phyloP scores from a whole-genome alignment of 2,797 vertebrate genomes.

The Pempheris klunzingeri region DNA sequence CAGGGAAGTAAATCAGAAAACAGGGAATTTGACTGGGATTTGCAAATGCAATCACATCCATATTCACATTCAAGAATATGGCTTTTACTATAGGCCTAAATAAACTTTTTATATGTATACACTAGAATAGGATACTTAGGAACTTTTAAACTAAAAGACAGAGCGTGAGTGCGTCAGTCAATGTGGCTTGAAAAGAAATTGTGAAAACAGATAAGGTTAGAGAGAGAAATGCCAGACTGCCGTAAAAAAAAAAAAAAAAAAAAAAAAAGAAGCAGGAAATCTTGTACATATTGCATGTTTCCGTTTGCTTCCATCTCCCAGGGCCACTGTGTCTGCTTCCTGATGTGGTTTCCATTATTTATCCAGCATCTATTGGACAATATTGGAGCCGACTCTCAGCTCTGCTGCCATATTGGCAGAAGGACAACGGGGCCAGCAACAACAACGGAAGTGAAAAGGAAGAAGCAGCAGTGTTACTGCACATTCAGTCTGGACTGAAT shows the following conservation, averaged over 20 bases:
- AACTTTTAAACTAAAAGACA: conserved; percentile 9
- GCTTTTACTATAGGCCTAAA: conserved; percentile 17
- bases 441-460: conserved; percentile 65
- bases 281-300: conserved; percentile 81
- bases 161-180: conserved; percentile 11
- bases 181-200: conserved; percentile 34
- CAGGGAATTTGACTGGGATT: conserved; percentile 13
- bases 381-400: conserved; percentile 64
- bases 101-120: not conserved
- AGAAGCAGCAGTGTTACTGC: conserved; percentile 50
- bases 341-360: conserved; percentile 83
- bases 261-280: conserved; percentile 47
- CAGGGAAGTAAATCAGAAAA: conserved; percentile 40
- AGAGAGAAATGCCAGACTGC: conserved; percentile 44
- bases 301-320: conserved; percentile 76
- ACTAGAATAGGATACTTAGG: not conserved
- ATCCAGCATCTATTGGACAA: conserved; percentile 79
- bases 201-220: conserved; percentile 56
- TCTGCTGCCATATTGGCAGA: conserved; percentile 73
- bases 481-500: conserved; percentile 53
- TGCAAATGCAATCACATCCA: conserved; percentile 14
- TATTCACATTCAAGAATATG: conserved; percentile 10
- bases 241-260: conserved; percentile 20
- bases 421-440: conserved; percentile 44
- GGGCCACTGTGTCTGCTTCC: conserved; percentile 74